A percentile compares a stretch with the other conserved stretches of the same genome.
phyloP scores from a whole-genome alignment of 2,113 vertebrate genomes.

The Irena cyanogastra region DNA sequence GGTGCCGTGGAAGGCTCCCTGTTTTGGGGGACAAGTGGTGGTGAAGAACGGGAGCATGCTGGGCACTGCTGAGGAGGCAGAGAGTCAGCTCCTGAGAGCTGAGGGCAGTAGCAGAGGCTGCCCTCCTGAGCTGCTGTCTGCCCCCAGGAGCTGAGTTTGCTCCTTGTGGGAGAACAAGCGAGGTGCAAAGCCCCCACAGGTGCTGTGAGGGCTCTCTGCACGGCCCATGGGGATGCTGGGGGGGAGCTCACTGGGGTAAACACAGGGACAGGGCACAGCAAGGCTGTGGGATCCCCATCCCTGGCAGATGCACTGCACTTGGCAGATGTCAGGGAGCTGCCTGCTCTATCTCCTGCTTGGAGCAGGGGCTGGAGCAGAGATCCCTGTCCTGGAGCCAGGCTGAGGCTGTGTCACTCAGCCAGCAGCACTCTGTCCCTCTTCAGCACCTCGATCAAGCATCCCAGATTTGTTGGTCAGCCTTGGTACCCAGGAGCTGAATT shows the following conservation, averaged over 20 bases:
- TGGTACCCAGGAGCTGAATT: background rate
- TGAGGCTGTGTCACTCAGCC: background rate
- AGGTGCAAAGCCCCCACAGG: accelerated
- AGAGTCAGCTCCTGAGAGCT: background rate
- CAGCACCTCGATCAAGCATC: background rate
- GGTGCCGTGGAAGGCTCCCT: background rate
- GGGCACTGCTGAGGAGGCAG: background rate
- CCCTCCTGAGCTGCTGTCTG: background rate
- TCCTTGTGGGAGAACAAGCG: background rate
- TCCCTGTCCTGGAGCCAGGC: background rate
- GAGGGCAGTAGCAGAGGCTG: background rate
- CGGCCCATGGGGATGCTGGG: background rate
- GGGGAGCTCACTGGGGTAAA: background rate
- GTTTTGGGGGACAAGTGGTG: accelerated
- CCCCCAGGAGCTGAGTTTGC: background rate
- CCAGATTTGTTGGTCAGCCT: background rate
- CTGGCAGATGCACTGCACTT: background rate
- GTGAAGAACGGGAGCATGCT: background rate
- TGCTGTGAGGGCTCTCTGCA: background rate
- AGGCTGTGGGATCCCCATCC: background rate
- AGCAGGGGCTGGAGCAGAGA: background rate
- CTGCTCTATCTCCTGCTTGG: background rate
- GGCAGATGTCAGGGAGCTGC: background rate
- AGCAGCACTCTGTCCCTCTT: background rate
- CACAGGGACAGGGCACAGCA: background rate